Base-by-base conservation (phyloP, 2,888 invertebrate genomes). In the Hydropsyche betteni region DNA sequence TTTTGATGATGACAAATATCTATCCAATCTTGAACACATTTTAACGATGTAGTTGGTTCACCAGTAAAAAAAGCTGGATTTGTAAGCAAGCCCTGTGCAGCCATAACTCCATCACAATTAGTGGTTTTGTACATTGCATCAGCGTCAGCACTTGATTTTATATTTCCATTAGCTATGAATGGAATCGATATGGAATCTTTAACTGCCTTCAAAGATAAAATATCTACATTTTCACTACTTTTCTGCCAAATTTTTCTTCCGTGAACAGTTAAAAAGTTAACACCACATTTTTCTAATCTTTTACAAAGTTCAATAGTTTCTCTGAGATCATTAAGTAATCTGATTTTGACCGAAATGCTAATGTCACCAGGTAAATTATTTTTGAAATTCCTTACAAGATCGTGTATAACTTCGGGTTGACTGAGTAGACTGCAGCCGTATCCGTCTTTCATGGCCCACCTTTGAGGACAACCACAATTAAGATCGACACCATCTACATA, bases 401-500 rank as follows among this genome's bases (percentile, higher is more conserved):
- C 95, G 80, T 91, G 90, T 5, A 99, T 90, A 8, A 92, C 81
- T 82, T 98, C 93, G 5, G 98, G 98, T 80, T 94, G 91, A 8
- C 90, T 90, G 24, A 98, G 84, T 80, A 98, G 85, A 76, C 92
- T 91, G 81, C 94, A 94, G 0, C 98, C 98, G 83, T 95, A 93
- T 4, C 96, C 96, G 82, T 95, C 94, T 80, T 93, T 90, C 85
- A 95, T 92, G 0, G 98, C 98, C 98, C 98, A 98, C 80, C 91
- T 88, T 85, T 99, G 99, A 0, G 99, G 99, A 81, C 99, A 99
- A 0, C 99, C 99, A 87, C 99, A 99, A 83, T 99, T 99, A 51
- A 99, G 86, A 86, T 99, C 99, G 2, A 98, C 93, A 5, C 99
- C 99, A 87, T 95, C 93, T 74, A 93, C 91, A 86, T 92, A 94